Conservation (phyloP, 2,797 vertebrate genomes). For the Mallotus villosus region DNA sequence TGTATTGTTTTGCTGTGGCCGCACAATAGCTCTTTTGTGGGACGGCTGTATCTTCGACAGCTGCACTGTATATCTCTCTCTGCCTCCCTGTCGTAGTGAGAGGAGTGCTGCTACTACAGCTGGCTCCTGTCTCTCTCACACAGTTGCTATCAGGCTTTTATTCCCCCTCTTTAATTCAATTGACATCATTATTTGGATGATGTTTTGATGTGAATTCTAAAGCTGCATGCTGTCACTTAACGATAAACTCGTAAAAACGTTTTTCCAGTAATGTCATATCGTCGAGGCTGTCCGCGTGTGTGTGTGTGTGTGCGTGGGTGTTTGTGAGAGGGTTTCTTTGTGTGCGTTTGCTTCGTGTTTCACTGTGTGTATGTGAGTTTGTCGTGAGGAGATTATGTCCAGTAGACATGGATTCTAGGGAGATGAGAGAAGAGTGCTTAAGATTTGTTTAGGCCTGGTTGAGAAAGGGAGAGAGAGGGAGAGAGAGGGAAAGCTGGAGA, state of each 20-base stretch:
- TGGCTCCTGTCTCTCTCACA: background rate
- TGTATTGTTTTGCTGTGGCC: constrained; percentile 70
- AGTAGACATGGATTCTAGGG: background rate
- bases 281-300: constrained; percentile 13
- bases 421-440: background rate
- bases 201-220: background rate
- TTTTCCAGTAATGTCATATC: background rate
- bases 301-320: constrained; percentile 16
- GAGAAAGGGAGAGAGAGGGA: constrained; percentile 40
- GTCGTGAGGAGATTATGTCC: too few species aligned
- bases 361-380: too few species aligned
- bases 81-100: constrained; percentile 33
- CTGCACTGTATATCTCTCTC: constrained; percentile 61
- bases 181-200: background rate
- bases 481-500: constrained; percentile 5
- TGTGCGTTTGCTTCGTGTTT: background rate
- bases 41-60: constrained; percentile 62
- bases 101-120: background rate
- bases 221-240: background rate
- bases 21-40: constrained; percentile 68
- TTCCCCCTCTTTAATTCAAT: background rate
- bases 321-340: constrained; percentile 21
- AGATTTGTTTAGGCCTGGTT: constrained; percentile 32
- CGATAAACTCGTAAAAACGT: background rate
- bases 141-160: background rate